Percentiles rank a stretch among this genome's conserved stretches.
These are phyloP conservation scores for Octonoba sinensis DNA, from an alignment of 2,888 invertebrate genomes.

Conservation along the genomic window DNA sequence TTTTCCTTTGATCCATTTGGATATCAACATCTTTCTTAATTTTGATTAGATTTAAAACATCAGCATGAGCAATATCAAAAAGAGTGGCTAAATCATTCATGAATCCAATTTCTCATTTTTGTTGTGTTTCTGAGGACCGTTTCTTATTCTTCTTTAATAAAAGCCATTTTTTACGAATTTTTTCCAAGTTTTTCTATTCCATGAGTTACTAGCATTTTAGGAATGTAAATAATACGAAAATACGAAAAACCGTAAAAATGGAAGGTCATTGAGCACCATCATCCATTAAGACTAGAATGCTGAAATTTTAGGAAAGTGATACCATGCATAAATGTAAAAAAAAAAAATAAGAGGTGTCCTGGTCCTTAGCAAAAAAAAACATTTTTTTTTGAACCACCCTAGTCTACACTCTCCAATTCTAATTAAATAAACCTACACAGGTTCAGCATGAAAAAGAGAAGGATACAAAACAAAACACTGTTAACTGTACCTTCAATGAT, in stretches of 20 bases:
- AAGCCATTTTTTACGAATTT: conserved; percentile 4
- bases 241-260: not conserved
- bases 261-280: conserved; percentile 4
- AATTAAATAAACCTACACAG: too few species aligned
- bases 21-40: not conserved
- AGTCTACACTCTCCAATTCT: too few species aligned
- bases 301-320: conserved; percentile 8
- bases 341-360: too few species aligned
- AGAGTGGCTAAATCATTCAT: conserved; percentile 2
- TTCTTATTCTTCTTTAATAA: conserved; percentile 4
- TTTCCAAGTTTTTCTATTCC: too few species aligned
- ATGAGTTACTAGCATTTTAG: not conserved
- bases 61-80: too few species aligned
- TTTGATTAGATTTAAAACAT: conserved; percentile 11
- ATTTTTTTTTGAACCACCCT: too few species aligned
- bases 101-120: conserved; percentile 1
- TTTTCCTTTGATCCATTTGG: conserved; percentile 8
- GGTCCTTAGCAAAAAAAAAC: too few species aligned
- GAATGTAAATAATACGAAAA: not conserved
- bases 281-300: conserved; percentile 2
- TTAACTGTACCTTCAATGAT: too few species aligned
- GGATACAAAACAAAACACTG: too few species aligned
- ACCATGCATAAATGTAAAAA: too few species aligned
- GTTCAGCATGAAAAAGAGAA: too few species aligned
- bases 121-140: not conserved